Base-by-base conservation (phyloP, 2,888 invertebrate genomes). In the Diachrysia chrysitis region DNA sequence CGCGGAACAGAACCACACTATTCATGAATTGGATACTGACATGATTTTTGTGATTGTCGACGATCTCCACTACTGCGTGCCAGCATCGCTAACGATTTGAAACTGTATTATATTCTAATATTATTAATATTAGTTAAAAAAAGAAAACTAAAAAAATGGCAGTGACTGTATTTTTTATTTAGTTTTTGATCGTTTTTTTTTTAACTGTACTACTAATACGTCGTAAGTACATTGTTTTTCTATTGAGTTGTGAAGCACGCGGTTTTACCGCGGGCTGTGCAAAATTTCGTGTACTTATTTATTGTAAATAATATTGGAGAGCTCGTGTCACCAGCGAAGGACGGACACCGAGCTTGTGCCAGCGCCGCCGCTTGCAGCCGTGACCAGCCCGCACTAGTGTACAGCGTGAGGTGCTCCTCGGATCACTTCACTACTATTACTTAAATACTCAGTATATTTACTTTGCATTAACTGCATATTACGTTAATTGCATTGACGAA, bases 261-360 rank as follows among this genome's bases (percentile, higher is more conserved):
- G 81, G 68, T 51, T 46, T 56, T 58, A 25, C 65, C 60, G 66
- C 62, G 60, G 71, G 60, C 71, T 71, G 71, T 70, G 74, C 82
- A 75, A 86, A 85, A 83, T 84, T 83, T 78, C 70, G 69, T 88
- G 89, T 89, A 90, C 90, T 90, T 90, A 88, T 88, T 88, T 88
- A 87, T 87, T 90, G 88, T 90, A 89, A 87, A 90, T 89, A 89
- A 79, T 78, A 73, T 76, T 74, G 63, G 62, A 66, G 68, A 67
- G 76, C 65, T 74, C 70, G 59, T 66, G 35, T 53, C 66, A 56
- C 78, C 48, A 67, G 61, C 76, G 67, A 21, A 71, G 81, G 80
- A 71, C 76, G 70, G 77, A 66, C 82, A 79, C 65, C 71, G 79
- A 37, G 25, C n/a, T n/a, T n/a, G n/a, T n/a, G 70, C 58, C 25